phyloP scores from a whole-genome alignment of 1,140 invertebrate species.

The Pogonognathellus flavescens region DNA sequence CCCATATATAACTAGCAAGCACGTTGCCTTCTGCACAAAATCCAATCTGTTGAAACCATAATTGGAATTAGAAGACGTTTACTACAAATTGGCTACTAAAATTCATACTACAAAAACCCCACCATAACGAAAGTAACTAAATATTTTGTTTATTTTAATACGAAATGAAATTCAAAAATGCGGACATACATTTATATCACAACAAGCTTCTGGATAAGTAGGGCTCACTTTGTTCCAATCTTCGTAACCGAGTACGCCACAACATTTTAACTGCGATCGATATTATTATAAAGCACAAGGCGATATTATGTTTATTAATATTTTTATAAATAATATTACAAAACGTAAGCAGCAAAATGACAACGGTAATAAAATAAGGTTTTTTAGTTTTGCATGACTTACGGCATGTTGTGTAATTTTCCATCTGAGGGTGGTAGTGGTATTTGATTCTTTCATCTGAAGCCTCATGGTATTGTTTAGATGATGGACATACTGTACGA shows the following conservation, averaged over 20 bases:
- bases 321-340: no score
- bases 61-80: neutral
- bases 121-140: no score
- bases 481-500: neutral
- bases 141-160: no score
- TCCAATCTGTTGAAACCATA: neutral
- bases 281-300: no score
- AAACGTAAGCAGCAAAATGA: no score
- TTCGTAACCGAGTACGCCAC: neutral
- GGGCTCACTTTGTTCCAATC: neutral
- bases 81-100: neutral
- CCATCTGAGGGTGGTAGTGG: neutral
- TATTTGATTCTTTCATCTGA: neutral
- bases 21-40: neutral
- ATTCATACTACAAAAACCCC: no score
- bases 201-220: neutral
- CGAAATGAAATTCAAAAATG: no score
- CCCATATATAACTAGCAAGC: neutral
- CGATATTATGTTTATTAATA: no score
- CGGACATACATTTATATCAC: constrained; percentile 1
- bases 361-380: neutral
- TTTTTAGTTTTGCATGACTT: neutral
- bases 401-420: neutral
- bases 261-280: neutral
- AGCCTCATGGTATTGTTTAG: neutral